phyloP scores from a whole-genome alignment of 2,888 invertebrate species.

The Baronia brevicornis region DNA sequence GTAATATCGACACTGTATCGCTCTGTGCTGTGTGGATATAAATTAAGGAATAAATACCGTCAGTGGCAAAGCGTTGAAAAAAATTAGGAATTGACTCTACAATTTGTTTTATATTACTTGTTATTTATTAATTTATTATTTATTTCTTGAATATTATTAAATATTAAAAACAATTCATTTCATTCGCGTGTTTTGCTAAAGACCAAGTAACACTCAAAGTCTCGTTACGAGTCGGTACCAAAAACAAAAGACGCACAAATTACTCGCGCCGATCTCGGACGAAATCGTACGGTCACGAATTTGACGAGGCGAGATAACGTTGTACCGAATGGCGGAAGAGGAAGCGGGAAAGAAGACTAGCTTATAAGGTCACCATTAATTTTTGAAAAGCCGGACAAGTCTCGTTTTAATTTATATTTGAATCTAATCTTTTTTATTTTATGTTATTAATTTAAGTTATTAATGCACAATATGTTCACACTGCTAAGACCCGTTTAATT shows the following conservation, averaged over 20 bases:
- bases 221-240: constrained; percentile 28
- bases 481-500: no score
- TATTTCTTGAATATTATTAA: background rate
- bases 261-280: constrained; percentile 35
- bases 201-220: background rate
- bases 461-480: no score
- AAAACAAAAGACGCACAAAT: constrained; percentile 40
- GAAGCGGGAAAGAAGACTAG: constrained; percentile 23
- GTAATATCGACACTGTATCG: no score
- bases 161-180: background rate
- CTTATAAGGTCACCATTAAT: constrained; percentile 9
- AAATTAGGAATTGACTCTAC: constrained; percentile 14
- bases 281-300: constrained; percentile 63
- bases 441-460: no score
- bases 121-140: no score
- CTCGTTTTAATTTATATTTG: no score
- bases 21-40: no score
- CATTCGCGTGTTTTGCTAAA: background rate
- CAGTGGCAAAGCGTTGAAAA: no score
- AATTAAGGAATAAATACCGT: no score
- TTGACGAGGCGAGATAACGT: constrained; percentile 29
- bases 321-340: constrained; percentile 15
- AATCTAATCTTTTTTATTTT: no score
- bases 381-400: no score
- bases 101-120: constrained; percentile 30